Base-by-base conservation (phyloP, 2,113 vertebrate genomes). In the Poicephalus meyeri region DNA sequence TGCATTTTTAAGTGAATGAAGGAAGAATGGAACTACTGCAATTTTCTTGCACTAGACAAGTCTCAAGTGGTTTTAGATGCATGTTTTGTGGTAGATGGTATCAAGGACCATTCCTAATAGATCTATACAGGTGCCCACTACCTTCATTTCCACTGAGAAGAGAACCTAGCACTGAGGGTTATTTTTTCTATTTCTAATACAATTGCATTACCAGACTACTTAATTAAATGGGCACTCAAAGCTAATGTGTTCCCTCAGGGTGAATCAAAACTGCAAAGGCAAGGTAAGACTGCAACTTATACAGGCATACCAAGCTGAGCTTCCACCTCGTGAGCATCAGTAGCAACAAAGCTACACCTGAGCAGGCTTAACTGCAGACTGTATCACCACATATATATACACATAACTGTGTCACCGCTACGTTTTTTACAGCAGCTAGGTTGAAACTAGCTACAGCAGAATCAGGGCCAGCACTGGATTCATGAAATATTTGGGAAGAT, bases 191-290 rank as follows among this genome's bases (percentile, higher is more conserved):
- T 56, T 88, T 86, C 68, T 86, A 83, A 76, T 60, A 83, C 85
- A 77, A 91, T 41, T 82, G 80, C n/a, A 80, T 46, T 89, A 65
- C 37, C 78, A 94, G 77, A 41, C 49, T 58, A 41, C 41, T 72
- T 91, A 95, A 95, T 94, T 95, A 91, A 92, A 95, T 95, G 93
- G 76, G 82, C 89, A 80, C 35, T 93, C 85, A 96, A 90, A 77
- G 31, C 17, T 94, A 66, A 88, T 4, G 0, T 19, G 49, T 55
- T 91, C 85, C 88, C 85, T 64, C 16, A 33, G 87, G 83, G 69
- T 78, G 66, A 50, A 46, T 83, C 42, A 74, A 42, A 93, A 90
- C 37, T 83, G 63, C 83, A 92, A 9, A 5, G 60, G 77, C 72
- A 90, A 88, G 86, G 68, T 88, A 74, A 10, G 80, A 50, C 76